Conservation (phyloP, 37 sponge, comb jelly and placozoan genomes). For the Aphrocallistes beatrix region DNA sequence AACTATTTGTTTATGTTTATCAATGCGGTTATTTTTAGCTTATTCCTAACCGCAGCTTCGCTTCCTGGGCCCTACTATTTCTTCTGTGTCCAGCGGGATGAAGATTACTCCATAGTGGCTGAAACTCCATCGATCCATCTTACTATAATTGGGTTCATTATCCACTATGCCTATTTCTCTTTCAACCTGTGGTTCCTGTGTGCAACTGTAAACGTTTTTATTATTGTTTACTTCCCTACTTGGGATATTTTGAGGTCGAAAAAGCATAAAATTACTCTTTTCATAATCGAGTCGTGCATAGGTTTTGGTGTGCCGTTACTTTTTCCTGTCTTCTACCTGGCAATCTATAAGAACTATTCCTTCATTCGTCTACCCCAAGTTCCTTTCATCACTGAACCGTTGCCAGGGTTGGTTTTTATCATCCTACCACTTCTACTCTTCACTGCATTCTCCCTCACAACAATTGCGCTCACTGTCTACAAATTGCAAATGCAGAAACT, state of each 20-base stretch:
- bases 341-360: neutral
- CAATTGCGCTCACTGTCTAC: neutral
- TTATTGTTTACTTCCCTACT: neutral
- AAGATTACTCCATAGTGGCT: neutral
- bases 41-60: neutral
- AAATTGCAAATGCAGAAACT: neutral
- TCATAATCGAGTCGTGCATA: neutral
- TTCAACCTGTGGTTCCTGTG: conserved; percentile 1
- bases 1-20: conserved; percentile 1
- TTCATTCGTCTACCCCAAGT: neutral
- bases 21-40: neutral
- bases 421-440: neutral
- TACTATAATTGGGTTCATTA: neutral
- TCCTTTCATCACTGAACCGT: neutral
- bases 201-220: neutral
- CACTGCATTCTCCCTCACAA: neutral
- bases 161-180: neutral
- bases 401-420: neutral
- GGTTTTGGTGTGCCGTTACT: neutral
- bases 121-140: neutral
- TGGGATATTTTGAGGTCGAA: neutral
- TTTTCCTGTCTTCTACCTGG: neutral
- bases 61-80: neutral
- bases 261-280: neutral
- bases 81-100: neutral